Evolutionary conservation across 2,797 vertebrate species (phyloP), one percentile per base, ranked within the genome.

Genomic region (Urophycis tenuis): DNA sequence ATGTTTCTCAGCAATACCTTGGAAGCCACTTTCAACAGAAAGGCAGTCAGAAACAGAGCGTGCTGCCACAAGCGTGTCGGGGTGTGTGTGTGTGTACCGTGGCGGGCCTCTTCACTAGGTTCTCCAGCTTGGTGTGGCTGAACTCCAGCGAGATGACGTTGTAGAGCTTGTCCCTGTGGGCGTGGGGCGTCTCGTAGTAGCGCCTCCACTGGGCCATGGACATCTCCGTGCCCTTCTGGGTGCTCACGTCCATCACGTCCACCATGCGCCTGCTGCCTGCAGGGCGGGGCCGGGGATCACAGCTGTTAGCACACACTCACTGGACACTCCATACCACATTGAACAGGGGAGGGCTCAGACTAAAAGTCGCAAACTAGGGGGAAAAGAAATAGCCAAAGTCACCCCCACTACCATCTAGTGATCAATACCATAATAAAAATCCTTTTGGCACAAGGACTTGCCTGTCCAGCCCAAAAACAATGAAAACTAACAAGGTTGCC

Each of bases 111-210:
- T 91, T 92, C 73, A 99, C 96, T 86, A 98, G 92, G 84, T 95
- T 96, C 90, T 98, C 97, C 86, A 99, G 90, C 77, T 96, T 96
- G 73, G 97, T 99, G 91, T 99, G 97, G 89, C 97, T 99, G 86
- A 99, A 99, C 90, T 99, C 97, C 85, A 99, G 91, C 87, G 97
- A 98, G 91, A 99, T 99, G 77, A 98, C 97, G 0, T 99, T 99
- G 87, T 98, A 99, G 2, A 98, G 94, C 64, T 95, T 98, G 78
- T 98, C 96, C 82, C 97, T 89, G 81, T 97, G 96, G 2, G 93
- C 91, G 3, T 94, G 94, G 0, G 95, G 96, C 0, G 96, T 99
- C 87, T 99, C 97, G 0, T 95, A 99, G 91, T 99, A 99, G 64
- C 96, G 95, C 0, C 95, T 94, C 97, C 97, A 98, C 88, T 98